Base-by-base conservation (phyloP, 2,113 vertebrate species). In the Actenoides hombroni region DNA sequence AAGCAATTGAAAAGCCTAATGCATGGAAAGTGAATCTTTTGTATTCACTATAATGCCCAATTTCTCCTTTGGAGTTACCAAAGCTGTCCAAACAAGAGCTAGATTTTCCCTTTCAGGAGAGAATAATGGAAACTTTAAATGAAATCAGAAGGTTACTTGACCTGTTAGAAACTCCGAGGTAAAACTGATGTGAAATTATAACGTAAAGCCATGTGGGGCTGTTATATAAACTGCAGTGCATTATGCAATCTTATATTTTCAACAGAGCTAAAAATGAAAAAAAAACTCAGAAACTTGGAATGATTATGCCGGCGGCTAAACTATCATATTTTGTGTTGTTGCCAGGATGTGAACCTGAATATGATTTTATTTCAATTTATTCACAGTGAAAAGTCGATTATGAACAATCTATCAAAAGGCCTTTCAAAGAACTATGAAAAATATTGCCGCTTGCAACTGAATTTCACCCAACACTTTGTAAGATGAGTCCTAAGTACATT, bases 31-130 rank as follows among this genome's bases (percentile, higher is more conserved):
- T 68, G 91, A 96, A 96, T 97, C 98, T 97, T 98, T 98, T 98
- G 98, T 98, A 94, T 80, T 89, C 82, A 94, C 92, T 88, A 95
- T 97, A 98, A 98, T 96, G 97, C 97, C 96, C 97, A 95, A 94
- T 98, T 98, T 98, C 97, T 97, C 95, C 97, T 97, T 95, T 96
- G 97, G 97, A 96, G 90, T 97, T 95, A 75, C 96, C 97, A 97
- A 98, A 98, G 98, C 98, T 98, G 97, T 97, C 96, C 95, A 97
- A 98, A 98, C 98, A 98, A 98, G 97, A 96, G 97, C 95, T 77
- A 97, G 96, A 97, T 97, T 98, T 98, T 97, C 91, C 97, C 96
- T 98, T 98, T 98, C 96, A 97, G 92, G 83, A 75, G 95, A 97
- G 92, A 96, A 98, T 93, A 98, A 98, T 97, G 95, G 98, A 97